These are phyloP conservation scores for Cataglyphis livida DNA, from an alignment of 2,888 invertebrate genomes.

Conservation along the genomic window DNA sequence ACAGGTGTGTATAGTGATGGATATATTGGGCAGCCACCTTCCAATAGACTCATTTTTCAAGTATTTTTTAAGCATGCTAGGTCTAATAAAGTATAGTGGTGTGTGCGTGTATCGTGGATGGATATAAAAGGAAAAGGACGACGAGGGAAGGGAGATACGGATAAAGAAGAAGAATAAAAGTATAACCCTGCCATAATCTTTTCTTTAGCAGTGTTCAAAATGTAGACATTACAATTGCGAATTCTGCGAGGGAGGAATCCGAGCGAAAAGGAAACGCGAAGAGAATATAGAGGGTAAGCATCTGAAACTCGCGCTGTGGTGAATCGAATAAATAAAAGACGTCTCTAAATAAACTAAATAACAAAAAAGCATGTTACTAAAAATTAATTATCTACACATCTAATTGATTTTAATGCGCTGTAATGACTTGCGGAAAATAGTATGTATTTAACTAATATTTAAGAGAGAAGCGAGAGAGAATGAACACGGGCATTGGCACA, in stretches of 20 bases:
- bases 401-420: slow-evolving; percentile 44
- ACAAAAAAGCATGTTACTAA: slow-evolving; percentile 55
- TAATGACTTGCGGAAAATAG: slow-evolving; percentile 28
- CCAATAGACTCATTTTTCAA: slow-evolving; percentile 83
- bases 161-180: neutral
- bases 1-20: slow-evolving; percentile 80
- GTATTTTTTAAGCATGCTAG: slow-evolving; percentile 85
- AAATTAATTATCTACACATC: slow-evolving; percentile 55
- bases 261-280: slow-evolving; percentile 17
- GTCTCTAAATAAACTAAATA: slow-evolving; percentile 50
- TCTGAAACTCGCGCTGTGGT: slow-evolving; percentile 38
- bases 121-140: slow-evolving; percentile 43
- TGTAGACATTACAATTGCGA: slow-evolving; percentile 28
- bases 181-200: slow-evolving; percentile 46
- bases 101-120: slow-evolving; percentile 73
- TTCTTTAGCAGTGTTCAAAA: slow-evolving; percentile 43
- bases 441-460: slow-evolving; percentile 62
- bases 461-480: slow-evolving; percentile 67
- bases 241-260: slow-evolving; percentile 19
- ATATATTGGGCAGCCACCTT: slow-evolving; percentile 79
- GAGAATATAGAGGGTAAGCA: slow-evolving; percentile 12
- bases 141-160: slow-evolving; percentile 57
- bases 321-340: slow-evolving; percentile 35
- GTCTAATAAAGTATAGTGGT: slow-evolving; percentile 79
- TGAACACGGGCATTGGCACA: slow-evolving; percentile 78